Evolutionary conservation across 2,113 vertebrate species (phyloP).

Genomic region (Himantopus leucocephalus): DNA sequence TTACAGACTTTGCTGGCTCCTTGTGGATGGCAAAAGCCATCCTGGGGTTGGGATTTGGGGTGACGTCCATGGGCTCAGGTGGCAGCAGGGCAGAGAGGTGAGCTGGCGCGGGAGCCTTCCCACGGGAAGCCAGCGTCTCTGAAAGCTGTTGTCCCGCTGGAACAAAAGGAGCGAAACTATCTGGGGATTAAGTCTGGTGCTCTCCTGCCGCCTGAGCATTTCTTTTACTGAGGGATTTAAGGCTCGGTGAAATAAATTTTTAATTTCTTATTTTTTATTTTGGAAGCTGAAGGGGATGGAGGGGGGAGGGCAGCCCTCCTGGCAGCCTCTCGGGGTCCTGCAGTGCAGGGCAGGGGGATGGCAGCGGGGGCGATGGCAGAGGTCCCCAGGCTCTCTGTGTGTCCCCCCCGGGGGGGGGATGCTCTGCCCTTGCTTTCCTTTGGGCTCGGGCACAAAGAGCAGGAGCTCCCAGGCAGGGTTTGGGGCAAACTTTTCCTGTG

Average conservation of each 20-base stretch:
- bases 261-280: neutral
- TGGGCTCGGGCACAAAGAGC: neutral
- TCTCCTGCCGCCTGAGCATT: neutral
- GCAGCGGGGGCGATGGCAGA: neutral
- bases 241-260: neutral
- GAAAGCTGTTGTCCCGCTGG: accelerated
- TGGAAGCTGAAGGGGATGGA: neutral
- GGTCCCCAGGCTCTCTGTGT: neutral
- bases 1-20: neutral
- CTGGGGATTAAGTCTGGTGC: neutral
- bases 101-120: neutral
- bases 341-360: neutral
- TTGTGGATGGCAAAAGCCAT: neutral
- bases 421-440: neutral
- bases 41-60: neutral
- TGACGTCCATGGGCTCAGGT: accelerated
- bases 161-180: accelerated
- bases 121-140: accelerated
- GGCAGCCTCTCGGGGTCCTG: neutral
- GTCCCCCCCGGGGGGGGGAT: neutral
- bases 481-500: too few species aligned
- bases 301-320: too few species aligned
- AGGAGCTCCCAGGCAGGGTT: neutral
- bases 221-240: neutral
- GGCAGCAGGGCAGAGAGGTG: neutral